Evolutionary conservation across 2,888 invertebrate species (phyloP).

Genomic region (Chrysolina oricalcia): DNA sequence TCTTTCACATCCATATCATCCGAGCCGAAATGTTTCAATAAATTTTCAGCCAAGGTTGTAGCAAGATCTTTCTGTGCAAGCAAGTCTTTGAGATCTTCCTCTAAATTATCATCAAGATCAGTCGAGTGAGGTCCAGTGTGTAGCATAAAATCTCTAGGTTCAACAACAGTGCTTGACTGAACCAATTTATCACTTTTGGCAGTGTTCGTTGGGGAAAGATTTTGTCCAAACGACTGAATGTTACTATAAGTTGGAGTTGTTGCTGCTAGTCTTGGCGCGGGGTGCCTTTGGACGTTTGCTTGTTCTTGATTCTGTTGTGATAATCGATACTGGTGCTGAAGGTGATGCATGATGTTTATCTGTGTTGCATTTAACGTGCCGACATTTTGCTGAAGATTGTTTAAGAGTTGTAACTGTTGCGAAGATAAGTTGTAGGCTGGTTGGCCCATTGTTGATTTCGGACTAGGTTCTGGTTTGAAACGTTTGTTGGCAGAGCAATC

Average conservation of each 20-base stretch:
- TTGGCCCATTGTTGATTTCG: conserved; percentile 64
- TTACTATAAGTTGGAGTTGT: conserved; percentile 58
- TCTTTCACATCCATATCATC: conserved; percentile 76
- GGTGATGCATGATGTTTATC: conserved; percentile 84
- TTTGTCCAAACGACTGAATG: conserved; percentile 48
- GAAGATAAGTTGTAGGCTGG: conserved; percentile 80
- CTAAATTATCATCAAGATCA: conserved; percentile 76
- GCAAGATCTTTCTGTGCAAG: conserved; percentile 84
- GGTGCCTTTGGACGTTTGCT: conserved; percentile 25
- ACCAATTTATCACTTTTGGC: conserved; percentile 69
- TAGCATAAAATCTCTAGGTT: conserved; percentile 60
- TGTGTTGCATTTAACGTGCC: conserved; percentile 86
- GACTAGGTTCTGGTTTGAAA: conserved; percentile 75
- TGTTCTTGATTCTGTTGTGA: conserved; percentile 81
- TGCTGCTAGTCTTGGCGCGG: conserved; percentile 56
- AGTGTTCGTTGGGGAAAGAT: conserved; percentile 65
- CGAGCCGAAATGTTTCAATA: conserved; percentile 88
- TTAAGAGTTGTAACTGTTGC: conserved; percentile 90
- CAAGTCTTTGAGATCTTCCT: conserved; percentile 82
- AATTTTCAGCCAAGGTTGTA: conserved; percentile 89
- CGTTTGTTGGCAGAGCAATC: conserved; percentile 73
- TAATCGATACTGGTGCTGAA: conserved; percentile 86
- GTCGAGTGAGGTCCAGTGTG: conserved; percentile 62
- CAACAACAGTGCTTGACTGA: conserved; percentile 62
- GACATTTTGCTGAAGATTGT: conserved; percentile 88